Conservation (phyloP, 2,888 invertebrate genomes). For the Drosophila atripex region DNA sequence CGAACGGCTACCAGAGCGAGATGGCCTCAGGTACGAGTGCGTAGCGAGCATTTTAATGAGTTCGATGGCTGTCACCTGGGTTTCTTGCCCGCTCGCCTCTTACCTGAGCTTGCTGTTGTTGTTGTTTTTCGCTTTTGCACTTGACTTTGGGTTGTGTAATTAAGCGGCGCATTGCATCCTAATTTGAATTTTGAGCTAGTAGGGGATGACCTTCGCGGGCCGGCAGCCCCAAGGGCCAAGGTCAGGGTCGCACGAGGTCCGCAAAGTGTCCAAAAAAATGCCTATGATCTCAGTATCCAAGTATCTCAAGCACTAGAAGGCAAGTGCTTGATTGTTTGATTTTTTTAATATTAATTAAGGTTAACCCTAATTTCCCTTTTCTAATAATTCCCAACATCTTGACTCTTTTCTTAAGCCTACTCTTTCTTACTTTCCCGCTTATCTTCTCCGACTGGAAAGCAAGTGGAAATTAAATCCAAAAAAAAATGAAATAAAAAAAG, state of each 20-base stretch:
- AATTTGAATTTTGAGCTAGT: conserved; percentile 5
- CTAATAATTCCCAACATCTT: too few relatives aligned
- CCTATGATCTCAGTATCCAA: background rate
- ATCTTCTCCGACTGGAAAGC: too few relatives aligned
- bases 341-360: too few relatives aligned
- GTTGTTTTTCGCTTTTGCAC: conserved; percentile 48
- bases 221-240: conserved; percentile 23
- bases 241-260: conserved; percentile 16
- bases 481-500: conserved; percentile 43
- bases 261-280: conserved; percentile 8
- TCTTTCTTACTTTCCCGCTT: too few relatives aligned
- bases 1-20: background rate
- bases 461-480: too few relatives aligned
- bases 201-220: conserved; percentile 15
- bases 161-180: conserved; percentile 17
- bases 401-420: too few relatives aligned
- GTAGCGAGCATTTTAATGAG: conserved; percentile 67
- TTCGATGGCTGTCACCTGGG: conserved; percentile 42
- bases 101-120: background rate
- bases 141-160: conserved; percentile 63
- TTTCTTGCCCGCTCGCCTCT: background rate
- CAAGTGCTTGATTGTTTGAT: too few relatives aligned
- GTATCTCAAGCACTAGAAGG: too few relatives aligned
- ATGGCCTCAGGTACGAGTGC: conserved; percentile 9
- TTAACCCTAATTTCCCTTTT: too few relatives aligned